Evolutionary conservation across 1,140 invertebrate species (phyloP).

Genomic region (Hylaeus anthracinus): DNA sequence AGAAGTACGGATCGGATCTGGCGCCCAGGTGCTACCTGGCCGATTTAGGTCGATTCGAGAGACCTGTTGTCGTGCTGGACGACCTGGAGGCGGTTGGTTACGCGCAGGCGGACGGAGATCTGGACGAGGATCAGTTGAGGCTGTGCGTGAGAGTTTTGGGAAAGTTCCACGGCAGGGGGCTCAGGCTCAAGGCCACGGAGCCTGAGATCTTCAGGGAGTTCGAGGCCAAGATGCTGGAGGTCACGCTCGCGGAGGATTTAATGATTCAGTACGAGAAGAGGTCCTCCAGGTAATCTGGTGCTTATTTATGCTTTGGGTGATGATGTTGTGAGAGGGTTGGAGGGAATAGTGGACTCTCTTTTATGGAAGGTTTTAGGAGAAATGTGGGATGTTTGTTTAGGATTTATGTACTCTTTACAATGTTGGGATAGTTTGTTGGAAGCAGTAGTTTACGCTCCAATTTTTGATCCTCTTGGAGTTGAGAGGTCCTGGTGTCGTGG

Average conservation of each 20-base stretch:
- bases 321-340: too few relatives aligned
- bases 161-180: conserved; percentile 68
- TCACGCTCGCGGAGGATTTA: conserved; percentile 30
- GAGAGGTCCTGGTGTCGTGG: too few relatives aligned
- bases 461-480: too few relatives aligned
- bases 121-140: conserved; percentile 62
- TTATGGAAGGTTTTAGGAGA: too few relatives aligned
- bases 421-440: too few relatives aligned
- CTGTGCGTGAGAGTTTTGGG: conserved; percentile 64
- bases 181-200: conserved; percentile 59
- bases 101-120: conserved; percentile 33
- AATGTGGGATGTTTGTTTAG: too few relatives aligned
- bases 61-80: conserved; percentile 72
- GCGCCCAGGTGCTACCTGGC: conserved; percentile 72
- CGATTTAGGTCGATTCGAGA: conserved; percentile 71
- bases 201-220: conserved; percentile 65
- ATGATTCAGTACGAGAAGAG: conserved; percentile 5
- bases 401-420: too few relatives aligned
- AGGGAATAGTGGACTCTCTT: too few relatives aligned
- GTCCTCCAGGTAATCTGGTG: conserved; percentile 39
- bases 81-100: conserved; percentile 67
- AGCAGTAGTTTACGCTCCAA: too few relatives aligned
- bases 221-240: conserved; percentile 60
- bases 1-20: conserved; percentile 52
- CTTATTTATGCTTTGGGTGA: too few relatives aligned